These are phyloP conservation scores for Toxotes jaculatrix DNA, from an alignment of 2,113 vertebrate species.

Conservation along the genomic window DNA sequence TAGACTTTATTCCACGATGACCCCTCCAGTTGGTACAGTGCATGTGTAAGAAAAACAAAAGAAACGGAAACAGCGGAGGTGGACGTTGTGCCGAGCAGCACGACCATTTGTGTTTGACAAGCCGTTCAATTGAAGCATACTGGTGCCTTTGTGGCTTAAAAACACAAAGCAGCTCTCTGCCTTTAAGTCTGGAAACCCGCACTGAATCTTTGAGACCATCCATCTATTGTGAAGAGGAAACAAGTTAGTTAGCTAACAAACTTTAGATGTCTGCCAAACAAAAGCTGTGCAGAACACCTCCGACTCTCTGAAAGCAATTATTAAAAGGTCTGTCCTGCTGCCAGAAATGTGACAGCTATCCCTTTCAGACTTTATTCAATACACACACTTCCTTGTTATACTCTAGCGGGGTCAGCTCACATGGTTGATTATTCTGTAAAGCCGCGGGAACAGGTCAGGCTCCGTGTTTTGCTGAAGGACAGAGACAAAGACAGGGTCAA, in stretches of 20 bases:
- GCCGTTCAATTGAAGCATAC: not conserved
- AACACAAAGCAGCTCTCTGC: not conserved
- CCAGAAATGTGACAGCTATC: not conserved
- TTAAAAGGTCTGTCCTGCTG: not conserved
- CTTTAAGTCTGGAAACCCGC: not conserved
- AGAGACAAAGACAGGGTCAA: slow-evolving; percentile 23
- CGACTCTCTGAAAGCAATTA: not conserved
- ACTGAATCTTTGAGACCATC: not conserved
- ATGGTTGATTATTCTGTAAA: slow-evolving; percentile 8
- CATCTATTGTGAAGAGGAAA: not conserved
- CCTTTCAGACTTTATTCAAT: not conserved
- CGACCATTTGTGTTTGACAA: too few relatives aligned
- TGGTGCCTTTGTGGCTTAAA: too few relatives aligned
- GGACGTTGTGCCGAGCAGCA: too few relatives aligned
- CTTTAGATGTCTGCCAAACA: not conserved
- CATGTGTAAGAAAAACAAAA: not conserved
- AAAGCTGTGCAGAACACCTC: not conserved
- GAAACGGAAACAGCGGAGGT: not conserved
- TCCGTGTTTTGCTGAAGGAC: slow-evolving; percentile 32
- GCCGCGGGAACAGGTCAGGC: slow-evolving; percentile 16
- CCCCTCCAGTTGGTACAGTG: not conserved
- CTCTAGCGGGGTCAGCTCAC: not conserved
- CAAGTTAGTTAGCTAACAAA: not conserved
- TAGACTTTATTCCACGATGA: not conserved
- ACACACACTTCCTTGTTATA: not conserved